Conservation (phyloP, 2,888 invertebrate genomes). For the Lottia gigantea region DNA sequence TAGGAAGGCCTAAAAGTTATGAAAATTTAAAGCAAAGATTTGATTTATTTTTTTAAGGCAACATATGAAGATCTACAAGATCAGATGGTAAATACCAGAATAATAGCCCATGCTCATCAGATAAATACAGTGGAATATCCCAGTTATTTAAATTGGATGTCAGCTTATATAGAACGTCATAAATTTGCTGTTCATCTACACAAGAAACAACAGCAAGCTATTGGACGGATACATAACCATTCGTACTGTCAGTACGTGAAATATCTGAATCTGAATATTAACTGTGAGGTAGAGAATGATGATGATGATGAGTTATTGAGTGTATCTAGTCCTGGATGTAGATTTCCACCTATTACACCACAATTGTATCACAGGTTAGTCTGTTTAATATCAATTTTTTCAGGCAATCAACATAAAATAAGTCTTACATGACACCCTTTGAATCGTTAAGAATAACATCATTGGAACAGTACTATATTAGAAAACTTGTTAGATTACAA, state of each 20-base stretch:
- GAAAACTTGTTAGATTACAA: too few relatives aligned
- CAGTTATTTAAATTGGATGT: conserved; percentile 60
- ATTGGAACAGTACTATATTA: too few relatives aligned
- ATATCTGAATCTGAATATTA: conserved; percentile 27
- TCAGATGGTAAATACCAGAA: conserved; percentile 54
- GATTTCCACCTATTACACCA: conserved; percentile 51
- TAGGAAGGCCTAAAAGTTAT: background rate
- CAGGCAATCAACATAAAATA: too few relatives aligned
- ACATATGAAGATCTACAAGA: conserved; percentile 59
- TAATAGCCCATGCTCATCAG: conserved; percentile 59
- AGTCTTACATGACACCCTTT: too few relatives aligned
- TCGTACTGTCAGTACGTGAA: conserved; percentile 36
- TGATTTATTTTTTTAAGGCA: conserved; percentile 44
- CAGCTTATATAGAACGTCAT: conserved; percentile 57
- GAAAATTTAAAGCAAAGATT: background rate
- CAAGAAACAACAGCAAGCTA: conserved; percentile 40
- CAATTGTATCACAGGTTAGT: conserved; percentile 47
- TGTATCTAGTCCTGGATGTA: conserved; percentile 40
- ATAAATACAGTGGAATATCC: conserved; percentile 65
- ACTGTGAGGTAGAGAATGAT: conserved; percentile 26
- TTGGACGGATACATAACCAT: conserved; percentile 36
- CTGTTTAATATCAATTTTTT: too few relatives aligned
- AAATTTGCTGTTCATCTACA: conserved; percentile 36
- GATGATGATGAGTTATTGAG: conserved; percentile 16
- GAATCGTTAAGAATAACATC: too few relatives aligned